Conservation (phyloP, 2,888 invertebrate species). For the Hydroisotoma schaefferi region DNA sequence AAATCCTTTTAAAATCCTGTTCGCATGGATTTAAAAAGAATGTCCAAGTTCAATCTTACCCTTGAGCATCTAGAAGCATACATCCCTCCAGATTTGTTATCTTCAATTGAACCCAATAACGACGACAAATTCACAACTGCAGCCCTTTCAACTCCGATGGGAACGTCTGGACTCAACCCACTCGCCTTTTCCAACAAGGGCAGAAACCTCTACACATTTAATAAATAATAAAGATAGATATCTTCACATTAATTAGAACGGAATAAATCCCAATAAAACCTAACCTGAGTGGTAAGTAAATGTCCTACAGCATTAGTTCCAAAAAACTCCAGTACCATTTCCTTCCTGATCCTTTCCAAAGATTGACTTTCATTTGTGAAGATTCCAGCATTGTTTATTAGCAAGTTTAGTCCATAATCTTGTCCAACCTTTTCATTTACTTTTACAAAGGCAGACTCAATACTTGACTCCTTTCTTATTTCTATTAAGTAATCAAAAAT, state of each 20-base stretch:
- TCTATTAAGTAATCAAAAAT: constrained; percentile 59
- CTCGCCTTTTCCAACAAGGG: constrained; percentile 57
- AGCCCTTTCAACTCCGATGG: constrained; percentile 33
- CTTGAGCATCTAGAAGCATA: constrained; percentile 85
- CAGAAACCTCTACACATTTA: constrained; percentile 58
- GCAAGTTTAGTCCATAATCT: constrained; percentile 71
- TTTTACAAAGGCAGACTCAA: constrained; percentile 64
- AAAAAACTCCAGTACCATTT: constrained; percentile 68
- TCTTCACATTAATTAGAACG: neutral
- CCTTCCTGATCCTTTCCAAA: constrained; percentile 58
- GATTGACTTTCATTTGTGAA: constrained; percentile 67
- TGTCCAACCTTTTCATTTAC: constrained; percentile 62
- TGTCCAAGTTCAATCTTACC: too few species aligned
- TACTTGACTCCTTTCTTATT: constrained; percentile 65
- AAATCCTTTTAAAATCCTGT: too few species aligned
- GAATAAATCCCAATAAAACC: neutral
- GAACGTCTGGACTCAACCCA: neutral
- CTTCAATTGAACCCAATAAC: constrained; percentile 70
- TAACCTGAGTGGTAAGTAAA: constrained; percentile 70
- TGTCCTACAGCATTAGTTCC: constrained; percentile 75
- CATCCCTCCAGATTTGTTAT: constrained; percentile 71
- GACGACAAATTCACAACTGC: constrained; percentile 76
- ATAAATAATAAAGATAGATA: neutral
- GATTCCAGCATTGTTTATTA: constrained; percentile 84
- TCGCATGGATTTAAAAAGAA: too few species aligned